phyloP scores from a whole-genome alignment of 2,113 vertebrate genomes.

The Tangachromis dhanisi region DNA sequence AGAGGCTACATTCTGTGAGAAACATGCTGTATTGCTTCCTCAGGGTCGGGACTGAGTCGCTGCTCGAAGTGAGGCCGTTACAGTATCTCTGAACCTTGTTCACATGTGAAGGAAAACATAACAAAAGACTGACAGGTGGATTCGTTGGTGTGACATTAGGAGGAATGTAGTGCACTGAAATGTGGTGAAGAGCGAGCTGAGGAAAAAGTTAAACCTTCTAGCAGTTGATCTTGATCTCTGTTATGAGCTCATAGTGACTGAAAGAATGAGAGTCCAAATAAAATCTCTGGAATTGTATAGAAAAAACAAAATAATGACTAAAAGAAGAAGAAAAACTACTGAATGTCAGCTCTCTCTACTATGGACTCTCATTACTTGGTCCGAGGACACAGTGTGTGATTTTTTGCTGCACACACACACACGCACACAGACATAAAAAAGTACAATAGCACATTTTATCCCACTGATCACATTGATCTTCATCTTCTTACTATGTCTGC shows the following conservation, averaged over 20 bases:
- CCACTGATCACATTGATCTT: slow-evolving; percentile 29
- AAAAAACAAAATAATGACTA: slow-evolving; percentile 11
- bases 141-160: background rate
- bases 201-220: background rate
- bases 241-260: background rate
- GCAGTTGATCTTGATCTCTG: background rate
- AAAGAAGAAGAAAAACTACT: background rate
- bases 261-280: background rate
- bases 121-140: background rate
- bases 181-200: background rate
- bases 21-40: background rate
- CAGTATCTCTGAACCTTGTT: background rate
- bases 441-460: background rate
- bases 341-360: slow-evolving; percentile 7
- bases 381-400: background rate
- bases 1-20: background rate
- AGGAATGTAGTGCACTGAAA: background rate
- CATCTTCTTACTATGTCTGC: background rate
- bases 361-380: slow-evolving; percentile 30
- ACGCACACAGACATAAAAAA: background rate
- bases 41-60: background rate
- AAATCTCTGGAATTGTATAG: background rate
- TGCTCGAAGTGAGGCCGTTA: background rate
- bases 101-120: background rate
- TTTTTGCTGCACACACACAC: background rate